Evolutionary conservation across 2,888 invertebrate species (phyloP).

Genomic region (Drosophila antonietae): DNA sequence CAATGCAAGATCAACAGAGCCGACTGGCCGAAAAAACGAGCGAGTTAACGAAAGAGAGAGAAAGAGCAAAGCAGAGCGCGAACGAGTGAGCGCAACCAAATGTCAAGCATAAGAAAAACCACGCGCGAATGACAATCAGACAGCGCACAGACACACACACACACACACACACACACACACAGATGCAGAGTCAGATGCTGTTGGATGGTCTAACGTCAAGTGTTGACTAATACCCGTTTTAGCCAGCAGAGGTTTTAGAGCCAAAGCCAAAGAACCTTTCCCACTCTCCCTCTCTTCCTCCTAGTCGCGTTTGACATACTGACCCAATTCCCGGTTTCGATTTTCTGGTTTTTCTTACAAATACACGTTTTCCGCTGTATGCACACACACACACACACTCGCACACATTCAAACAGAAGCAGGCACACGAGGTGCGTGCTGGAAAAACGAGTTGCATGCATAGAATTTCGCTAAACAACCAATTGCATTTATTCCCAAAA

Average conservation of each 20-base stretch:
- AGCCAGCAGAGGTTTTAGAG: conserved; percentile 51
- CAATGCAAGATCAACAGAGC: conserved; percentile 72
- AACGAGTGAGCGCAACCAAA: conserved; percentile 33
- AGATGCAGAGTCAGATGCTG: conserved; percentile 39
- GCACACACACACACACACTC: conserved; percentile 43
- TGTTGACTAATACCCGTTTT: conserved; percentile 67
- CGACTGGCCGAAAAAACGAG: conserved; percentile 50
- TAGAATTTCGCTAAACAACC: conserved; percentile 49
- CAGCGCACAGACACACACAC: conserved; percentile 16
- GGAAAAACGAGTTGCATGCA: conserved; percentile 64
- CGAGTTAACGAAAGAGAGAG: conserved; percentile 19
- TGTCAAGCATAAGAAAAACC: conserved; percentile 54
- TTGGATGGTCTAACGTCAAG: conserved; percentile 58
- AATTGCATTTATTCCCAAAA: conserved; percentile 15
- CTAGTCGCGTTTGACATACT: conserved; percentile 71
- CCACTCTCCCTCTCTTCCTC: conserved; percentile 11
- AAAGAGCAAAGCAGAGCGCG: conserved; percentile 12
- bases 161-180: conserved; percentile 17
- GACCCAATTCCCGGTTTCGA: conserved; percentile 82
- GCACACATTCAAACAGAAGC: conserved; percentile 3
- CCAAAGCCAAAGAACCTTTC: conserved; percentile 47
- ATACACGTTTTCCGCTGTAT: conserved; percentile 74
- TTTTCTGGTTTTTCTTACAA: conserved; percentile 81
- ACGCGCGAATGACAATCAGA: conserved; percentile 68
- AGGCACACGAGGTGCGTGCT: conserved; percentile 32